Conservation (phyloP, 1,140 invertebrate genomes). For the Drosophila sulfurigaster region DNA sequence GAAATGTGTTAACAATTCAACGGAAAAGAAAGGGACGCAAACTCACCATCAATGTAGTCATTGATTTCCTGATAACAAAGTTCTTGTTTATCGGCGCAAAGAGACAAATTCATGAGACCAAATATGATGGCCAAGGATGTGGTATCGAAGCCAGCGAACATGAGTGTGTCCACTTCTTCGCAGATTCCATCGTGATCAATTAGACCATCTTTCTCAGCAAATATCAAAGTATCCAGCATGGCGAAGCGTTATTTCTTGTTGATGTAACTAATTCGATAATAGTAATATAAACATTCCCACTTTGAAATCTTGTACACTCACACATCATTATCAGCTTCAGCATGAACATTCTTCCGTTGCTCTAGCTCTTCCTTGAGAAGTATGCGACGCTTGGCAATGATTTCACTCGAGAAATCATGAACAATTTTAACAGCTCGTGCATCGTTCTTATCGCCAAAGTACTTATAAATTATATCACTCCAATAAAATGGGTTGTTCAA, state of each 20-base stretch:
- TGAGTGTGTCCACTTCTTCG: slow-evolving; percentile 93
- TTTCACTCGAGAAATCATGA: slow-evolving; percentile 73
- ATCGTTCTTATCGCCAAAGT: slow-evolving; percentile 52
- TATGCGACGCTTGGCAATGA: slow-evolving; percentile 67
- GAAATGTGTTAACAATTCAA: not conserved
- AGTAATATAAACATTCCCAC: too few species aligned
- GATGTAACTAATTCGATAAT: slow-evolving; percentile 23
- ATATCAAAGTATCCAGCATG: slow-evolving; percentile 92
- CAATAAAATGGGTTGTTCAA: slow-evolving; percentile 63
- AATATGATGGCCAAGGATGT: slow-evolving; percentile 88
- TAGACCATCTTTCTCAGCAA: slow-evolving; percentile 86
- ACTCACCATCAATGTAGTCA: slow-evolving; percentile 58
- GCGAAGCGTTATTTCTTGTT: slow-evolving; percentile 87
- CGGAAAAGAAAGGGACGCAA: not conserved
- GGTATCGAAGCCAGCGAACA: slow-evolving; percentile 92
- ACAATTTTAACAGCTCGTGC: slow-evolving; percentile 47
- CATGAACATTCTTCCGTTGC: not conserved
- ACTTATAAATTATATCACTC: slow-evolving; percentile 57
- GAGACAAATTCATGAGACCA: slow-evolving; percentile 87
- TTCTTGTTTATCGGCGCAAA: slow-evolving; percentile 88
- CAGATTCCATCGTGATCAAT: slow-evolving; percentile 89
- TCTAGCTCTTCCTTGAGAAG: slow-evolving; percentile 46
- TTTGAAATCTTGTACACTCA: not conserved
- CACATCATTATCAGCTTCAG: slow-evolving; percentile 55
- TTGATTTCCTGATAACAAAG: slow-evolving; percentile 86